Evolutionary conservation across 1,140 invertebrate species (phyloP).

Genomic region (Drosophila malerkotliana): DNA sequence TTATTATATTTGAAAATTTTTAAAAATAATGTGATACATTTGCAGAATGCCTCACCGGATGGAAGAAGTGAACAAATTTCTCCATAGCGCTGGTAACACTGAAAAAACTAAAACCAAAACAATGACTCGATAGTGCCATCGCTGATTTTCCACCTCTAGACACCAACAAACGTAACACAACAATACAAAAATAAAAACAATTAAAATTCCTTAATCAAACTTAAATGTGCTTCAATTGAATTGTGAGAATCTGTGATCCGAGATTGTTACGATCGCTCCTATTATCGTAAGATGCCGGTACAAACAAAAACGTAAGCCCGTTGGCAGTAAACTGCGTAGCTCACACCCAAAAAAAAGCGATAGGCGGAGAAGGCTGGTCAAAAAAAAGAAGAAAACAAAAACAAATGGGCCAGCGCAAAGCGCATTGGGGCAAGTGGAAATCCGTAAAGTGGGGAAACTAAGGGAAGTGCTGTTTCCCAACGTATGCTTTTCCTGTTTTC

Average conservation of each 20-base stretch:
- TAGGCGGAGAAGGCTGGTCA: conserved; percentile 22
- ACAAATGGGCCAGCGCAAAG: conserved; percentile 45
- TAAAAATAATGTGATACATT: too few species aligned
- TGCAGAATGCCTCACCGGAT: too few species aligned
- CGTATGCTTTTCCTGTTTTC: conserved; percentile 1
- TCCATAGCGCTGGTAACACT: too few species aligned
- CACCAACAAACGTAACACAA: conserved; percentile 17
- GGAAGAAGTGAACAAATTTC: too few species aligned
- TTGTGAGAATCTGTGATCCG: conserved; percentile 2
- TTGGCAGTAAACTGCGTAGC: conserved; percentile 41
- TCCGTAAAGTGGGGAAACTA: conserved; percentile 4
- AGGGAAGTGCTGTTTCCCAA: neutral
- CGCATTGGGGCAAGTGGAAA: conserved; percentile 19
- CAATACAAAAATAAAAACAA: conserved; percentile 53
- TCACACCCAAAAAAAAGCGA: conserved; percentile 64
- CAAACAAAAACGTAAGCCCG: conserved; percentile 15
- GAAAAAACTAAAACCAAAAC: too few species aligned
- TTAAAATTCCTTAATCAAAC: conserved; percentile 32
- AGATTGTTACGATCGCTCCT: conserved; percentile 4
- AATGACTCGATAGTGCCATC: neutral
- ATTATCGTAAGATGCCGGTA: conserved; percentile 16
- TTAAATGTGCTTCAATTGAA: neutral
- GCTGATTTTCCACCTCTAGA: conserved; percentile 3
- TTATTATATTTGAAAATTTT: too few species aligned
- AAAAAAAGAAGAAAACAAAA: conserved; percentile 51